phyloP scores from a whole-genome alignment of 2,113 vertebrate genomes.

The Emydura subglobosa region DNA sequence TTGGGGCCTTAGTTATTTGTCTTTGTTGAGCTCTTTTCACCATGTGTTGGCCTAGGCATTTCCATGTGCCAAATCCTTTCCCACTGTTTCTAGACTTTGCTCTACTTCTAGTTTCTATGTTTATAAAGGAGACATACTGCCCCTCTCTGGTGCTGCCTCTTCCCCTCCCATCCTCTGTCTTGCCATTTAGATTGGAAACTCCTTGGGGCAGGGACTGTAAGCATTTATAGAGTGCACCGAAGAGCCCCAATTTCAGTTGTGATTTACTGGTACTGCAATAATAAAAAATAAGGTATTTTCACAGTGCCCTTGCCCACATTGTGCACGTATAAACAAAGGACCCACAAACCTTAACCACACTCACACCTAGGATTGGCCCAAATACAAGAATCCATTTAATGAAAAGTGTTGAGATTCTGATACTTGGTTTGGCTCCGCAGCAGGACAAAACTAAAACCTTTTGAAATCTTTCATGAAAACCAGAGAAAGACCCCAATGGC shows the following conservation, averaged over 20 bases:
- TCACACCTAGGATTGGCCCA: neutral
- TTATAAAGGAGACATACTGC: neutral
- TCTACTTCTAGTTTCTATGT: neutral
- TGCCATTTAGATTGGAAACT: neutral
- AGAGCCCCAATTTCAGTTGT: neutral
- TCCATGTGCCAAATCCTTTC: neutral
- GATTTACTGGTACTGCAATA: neutral
- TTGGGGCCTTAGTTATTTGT: neutral
- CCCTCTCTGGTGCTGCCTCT: rapidly evolving
- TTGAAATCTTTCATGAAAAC: neutral
- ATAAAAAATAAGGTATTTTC: neutral
- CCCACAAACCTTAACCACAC: neutral
- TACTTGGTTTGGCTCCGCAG: neutral
- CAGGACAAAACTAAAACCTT: neutral
- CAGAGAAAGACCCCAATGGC: too few species aligned
- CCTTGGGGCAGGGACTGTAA: rapidly evolving
- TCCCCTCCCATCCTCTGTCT: neutral
- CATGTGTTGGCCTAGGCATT: neutral
- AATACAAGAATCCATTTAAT: neutral
- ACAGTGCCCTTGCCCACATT: rapidly evolving
- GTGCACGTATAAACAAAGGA: rapidly evolving
- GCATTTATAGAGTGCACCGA: rapidly evolving
- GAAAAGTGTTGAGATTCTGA: neutral
- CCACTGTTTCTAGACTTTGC: rapidly evolving
- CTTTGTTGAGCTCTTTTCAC: neutral